phyloP scores from a whole-genome alignment of 2,888 invertebrate species.

The Thysanoteuthis rhombus region DNA sequence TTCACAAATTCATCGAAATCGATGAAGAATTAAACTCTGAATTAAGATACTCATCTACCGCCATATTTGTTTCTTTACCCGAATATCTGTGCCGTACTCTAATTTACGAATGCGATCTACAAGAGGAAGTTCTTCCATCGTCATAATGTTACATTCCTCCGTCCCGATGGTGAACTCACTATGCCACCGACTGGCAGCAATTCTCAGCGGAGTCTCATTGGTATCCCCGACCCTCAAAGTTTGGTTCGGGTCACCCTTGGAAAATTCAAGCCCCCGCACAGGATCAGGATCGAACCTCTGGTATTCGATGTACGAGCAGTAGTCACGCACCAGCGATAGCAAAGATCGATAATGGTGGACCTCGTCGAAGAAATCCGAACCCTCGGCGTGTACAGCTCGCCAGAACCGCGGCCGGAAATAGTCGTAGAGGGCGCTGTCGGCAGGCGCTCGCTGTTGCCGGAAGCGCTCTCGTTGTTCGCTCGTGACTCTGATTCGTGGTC shows the following conservation, averaged over 20 bases:
- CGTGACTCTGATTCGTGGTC: neutral
- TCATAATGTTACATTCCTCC: neutral
- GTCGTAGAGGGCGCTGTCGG: conserved; percentile 18
- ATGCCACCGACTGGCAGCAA: neutral
- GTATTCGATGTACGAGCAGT: neutral
- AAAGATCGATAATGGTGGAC: neutral
- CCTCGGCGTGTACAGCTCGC: neutral
- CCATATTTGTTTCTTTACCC: neutral
- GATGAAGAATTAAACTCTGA: too few species aligned
- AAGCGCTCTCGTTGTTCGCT: neutral
- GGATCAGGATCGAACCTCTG: neutral
- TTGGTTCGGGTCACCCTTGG: neutral
- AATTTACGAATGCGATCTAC: neutral
- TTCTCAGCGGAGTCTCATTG: neutral
- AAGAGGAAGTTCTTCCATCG: neutral
- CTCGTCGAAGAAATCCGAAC: neutral
- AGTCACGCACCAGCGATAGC: neutral
- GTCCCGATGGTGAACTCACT: neutral
- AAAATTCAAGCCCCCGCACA: neutral
- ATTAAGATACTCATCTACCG: too few species aligned
- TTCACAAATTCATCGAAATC: too few species aligned
- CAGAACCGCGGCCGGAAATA: neutral
- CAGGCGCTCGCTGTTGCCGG: neutral
- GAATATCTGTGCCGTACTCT: neutral
- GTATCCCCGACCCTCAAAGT: neutral